phyloP scores from a whole-genome alignment of 35 echinoderm and acorn worm genomes.

The Anneissia japonica region DNA sequence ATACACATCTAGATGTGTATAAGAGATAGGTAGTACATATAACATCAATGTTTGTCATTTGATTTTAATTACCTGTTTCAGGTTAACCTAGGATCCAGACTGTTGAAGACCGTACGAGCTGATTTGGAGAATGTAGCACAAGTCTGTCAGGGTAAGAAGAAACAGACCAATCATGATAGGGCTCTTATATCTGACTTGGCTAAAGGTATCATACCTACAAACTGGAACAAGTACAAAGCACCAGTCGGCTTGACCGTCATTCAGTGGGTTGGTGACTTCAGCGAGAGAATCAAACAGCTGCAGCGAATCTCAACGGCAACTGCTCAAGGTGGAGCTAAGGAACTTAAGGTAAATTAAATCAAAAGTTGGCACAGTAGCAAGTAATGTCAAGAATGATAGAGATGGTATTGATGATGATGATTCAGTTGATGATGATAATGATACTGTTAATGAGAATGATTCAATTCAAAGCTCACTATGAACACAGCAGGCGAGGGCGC shows the following conservation, averaged over 20 bases:
- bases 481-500: conserved; percentile 30
- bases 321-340: conserved; percentile 55
- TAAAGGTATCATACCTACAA: conserved; percentile 77
- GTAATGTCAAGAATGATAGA: too few species aligned
- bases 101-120: conserved; percentile 62
- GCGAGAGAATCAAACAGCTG: conserved; percentile 84
- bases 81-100: conserved; percentile 76
- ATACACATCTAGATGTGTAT: too few species aligned
- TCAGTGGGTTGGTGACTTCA: conserved; percentile 96
- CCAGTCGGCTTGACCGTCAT: conserved; percentile 82
- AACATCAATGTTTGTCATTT: too few species aligned
- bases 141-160: conserved; percentile 82
- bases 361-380: too few species aligned
- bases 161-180: conserved; percentile 93
- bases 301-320: conserved; percentile 67
- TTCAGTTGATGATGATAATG: too few species aligned
- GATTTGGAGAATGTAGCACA: conserved; percentile 56
- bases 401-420: too few species aligned
- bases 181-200: conserved; percentile 66
- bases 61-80: not conserved
- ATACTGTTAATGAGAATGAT: too few species aligned
- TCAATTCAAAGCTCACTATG: too few species aligned
- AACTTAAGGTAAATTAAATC: conserved; percentile 92
- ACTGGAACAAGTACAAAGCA: conserved; percentile 90
- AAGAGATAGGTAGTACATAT: too few species aligned